Evolutionary conservation across 2,888 invertebrate genomes (phyloP).

Genomic region (Petrolisthes manimaculis): DNA sequence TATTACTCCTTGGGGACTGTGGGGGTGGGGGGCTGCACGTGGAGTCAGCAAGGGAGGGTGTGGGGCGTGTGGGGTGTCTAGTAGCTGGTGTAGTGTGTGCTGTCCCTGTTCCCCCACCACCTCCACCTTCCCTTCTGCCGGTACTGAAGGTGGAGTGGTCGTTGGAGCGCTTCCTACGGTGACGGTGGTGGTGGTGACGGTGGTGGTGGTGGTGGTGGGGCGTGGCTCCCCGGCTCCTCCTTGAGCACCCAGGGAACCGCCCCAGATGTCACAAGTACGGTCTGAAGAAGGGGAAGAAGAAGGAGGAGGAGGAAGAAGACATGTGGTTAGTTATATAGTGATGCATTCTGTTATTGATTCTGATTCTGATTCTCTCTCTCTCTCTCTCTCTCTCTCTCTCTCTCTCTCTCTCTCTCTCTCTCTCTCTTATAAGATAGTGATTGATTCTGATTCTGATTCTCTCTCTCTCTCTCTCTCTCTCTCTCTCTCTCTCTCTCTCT

Average conservation of each 20-base stretch:
- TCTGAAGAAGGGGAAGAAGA: constrained; percentile 11
- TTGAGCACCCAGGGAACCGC: constrained; percentile 50
- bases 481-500: constrained; percentile 1
- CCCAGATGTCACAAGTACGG: constrained; percentile 58
- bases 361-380: background rate
- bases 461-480: constrained; percentile 1
- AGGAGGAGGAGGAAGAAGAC: background rate
- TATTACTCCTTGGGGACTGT: constrained; percentile 1
- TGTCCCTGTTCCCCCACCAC: too few species aligned
- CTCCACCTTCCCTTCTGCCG: constrained; percentile 31
- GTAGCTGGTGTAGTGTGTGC: constrained; percentile 53
- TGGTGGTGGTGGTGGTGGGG: constrained; percentile 17
- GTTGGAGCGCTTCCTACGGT: constrained; percentile 39
- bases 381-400: background rate
- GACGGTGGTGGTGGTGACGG: too few species aligned
- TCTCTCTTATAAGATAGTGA: background rate
- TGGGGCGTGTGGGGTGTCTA: constrained; percentile 28
- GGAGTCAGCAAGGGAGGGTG: constrained; percentile 41
- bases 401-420: background rate
- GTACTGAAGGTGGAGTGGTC: constrained; percentile 38
- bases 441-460: background rate
- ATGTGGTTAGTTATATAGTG: background rate
- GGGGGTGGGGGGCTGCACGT: constrained; percentile 44
- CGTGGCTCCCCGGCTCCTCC: constrained; percentile 37
- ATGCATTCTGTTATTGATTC: background rate